Percentiles rank a stretch among this genome's conserved stretches.
Conservation (phyloP, 2,113 vertebrate species). For the Microtus ochrogaster region DNA sequence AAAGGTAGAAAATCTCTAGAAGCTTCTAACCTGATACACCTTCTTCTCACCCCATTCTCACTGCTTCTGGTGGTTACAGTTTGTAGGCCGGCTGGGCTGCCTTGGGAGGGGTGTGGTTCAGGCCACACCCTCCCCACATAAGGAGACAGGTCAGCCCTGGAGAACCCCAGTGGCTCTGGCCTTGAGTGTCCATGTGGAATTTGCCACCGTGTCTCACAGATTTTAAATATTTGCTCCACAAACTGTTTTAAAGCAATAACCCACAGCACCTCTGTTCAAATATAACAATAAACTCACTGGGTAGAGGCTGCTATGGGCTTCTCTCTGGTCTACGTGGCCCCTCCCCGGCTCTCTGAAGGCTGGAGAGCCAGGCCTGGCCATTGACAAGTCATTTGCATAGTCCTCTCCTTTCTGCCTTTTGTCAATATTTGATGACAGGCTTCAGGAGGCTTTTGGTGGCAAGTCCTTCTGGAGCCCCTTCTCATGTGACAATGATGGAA, state of each 20-base stretch:
- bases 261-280: not conserved
- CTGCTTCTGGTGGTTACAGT: not conserved
- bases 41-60: not conserved
- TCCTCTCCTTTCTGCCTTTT: constrained; percentile 43
- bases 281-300: too few relatives aligned
- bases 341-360: too few relatives aligned
- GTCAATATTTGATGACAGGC: constrained; percentile 94
- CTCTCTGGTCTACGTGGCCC: not conserved
- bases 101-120: not conserved
- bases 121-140: not conserved
- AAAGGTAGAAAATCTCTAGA: not conserved
- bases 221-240: not conserved
- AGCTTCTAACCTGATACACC: fast-evolving
- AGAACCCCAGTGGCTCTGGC: not conserved
- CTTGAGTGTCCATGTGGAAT: not conserved
- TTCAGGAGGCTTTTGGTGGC: constrained; percentile 87
- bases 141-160: too few relatives aligned
- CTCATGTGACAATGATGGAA: constrained; percentile 88
- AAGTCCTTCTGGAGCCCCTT: constrained; percentile 84
- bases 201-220: not conserved
- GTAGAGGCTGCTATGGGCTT: not conserved
- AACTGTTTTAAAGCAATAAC: not conserved
- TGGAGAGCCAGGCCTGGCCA: constrained; percentile 60
- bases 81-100: not conserved
- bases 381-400: constrained; percentile 94